phyloP scores from a whole-genome alignment of 2,797 vertebrate species.

The Tiaroga cobitis region DNA sequence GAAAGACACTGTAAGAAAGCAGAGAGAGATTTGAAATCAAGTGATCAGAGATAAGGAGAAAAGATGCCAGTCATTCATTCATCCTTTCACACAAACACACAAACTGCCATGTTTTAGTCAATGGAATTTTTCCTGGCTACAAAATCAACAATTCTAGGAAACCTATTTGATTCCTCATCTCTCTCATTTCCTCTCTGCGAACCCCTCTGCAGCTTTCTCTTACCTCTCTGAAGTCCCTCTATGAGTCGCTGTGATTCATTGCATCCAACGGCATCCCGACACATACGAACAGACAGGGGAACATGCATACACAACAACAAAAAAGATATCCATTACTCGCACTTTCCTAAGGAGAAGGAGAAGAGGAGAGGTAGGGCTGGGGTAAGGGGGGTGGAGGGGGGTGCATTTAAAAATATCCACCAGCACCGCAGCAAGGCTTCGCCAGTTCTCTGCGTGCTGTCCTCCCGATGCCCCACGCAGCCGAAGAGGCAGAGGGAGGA shows the following conservation, averaged over 20 bases:
- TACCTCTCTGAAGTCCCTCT: slow-evolving; percentile 75
- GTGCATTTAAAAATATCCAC: slow-evolving; percentile 78
- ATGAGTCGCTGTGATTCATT: slow-evolving; percentile 74
- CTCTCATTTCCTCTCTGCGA: slow-evolving; percentile 25
- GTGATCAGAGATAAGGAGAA: background rate
- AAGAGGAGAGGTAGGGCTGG: slow-evolving; percentile 17
- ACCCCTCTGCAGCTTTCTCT: slow-evolving; percentile 64
- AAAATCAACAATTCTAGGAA: slow-evolving; percentile 34
- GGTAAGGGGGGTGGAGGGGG: slow-evolving; percentile 52
- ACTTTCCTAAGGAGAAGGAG: slow-evolving; percentile 67
- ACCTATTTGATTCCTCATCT: slow-evolving; percentile 43
- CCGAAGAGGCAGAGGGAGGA: slow-evolving; percentile 67
- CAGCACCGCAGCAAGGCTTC: slow-evolving; percentile 67
- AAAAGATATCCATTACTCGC: slow-evolving; percentile 70
- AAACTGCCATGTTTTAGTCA: slow-evolving; percentile 20
- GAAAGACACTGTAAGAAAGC: background rate
- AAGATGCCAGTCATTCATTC: slow-evolving; percentile 18
- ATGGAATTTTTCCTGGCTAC: background rate
- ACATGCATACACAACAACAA: slow-evolving; percentile 66
- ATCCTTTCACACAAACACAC: slow-evolving; percentile 33
- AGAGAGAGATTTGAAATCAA: slow-evolving; percentile 26
- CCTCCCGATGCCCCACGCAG: slow-evolving; percentile 68
- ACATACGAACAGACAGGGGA: slow-evolving; percentile 47
- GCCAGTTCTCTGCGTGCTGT: slow-evolving; percentile 69
- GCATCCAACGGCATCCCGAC: slow-evolving; percentile 68